Evolutionary conservation across 2,888 invertebrate genomes (phyloP), one percentile per base, ranked within the genome.

Genomic region (Melieria omissa): DNA sequence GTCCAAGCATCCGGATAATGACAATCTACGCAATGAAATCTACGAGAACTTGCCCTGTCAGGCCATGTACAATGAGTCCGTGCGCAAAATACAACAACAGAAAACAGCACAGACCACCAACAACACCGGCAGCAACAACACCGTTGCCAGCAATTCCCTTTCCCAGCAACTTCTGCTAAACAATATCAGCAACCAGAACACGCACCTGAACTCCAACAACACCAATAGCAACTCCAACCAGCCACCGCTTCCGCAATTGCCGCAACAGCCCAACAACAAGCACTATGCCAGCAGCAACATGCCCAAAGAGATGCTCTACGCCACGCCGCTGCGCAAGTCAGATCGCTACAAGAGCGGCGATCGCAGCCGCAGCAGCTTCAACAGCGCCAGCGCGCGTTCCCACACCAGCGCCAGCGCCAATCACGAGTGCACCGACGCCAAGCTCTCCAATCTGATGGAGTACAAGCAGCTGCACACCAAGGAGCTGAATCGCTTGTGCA

Each of bases 41-140:
- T 86, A 86, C 75, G 86, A 86, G 79, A 86, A 86, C 79, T 78
- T 86, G 75, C 86, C 86, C 8, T 86, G 86, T 73, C 86, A 86
- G 80, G 87, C 86, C 73, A 87, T 86, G 87, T 86, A 83, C 76
- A 86, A 86, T 78, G 87, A 86, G 75, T 86, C 87, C 42, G 86
- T 86, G 66, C 83, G 87, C 61, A 86, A 86, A 77, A 87, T 86
- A 72, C 87, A 86, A 75, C 84, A 85, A 45, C 85, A 82, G 60
- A 82, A 84, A 70, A 75, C 77, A 52, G 67, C 78, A 65, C 81
- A 78, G 71, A 72, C 73, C 16, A 58, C 75, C 65, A 74, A 66
- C 41, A 72, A 73, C 58, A 75, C 68, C 55, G 71, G 72, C 12
- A 74, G 74, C 63, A 75, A 73, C 62, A 74, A 69, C 70, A 75